Evolutionary conservation across 2,113 vertebrate species (phyloP), one percentile per base, ranked within the genome.

Genomic region (Parus major): DNA sequence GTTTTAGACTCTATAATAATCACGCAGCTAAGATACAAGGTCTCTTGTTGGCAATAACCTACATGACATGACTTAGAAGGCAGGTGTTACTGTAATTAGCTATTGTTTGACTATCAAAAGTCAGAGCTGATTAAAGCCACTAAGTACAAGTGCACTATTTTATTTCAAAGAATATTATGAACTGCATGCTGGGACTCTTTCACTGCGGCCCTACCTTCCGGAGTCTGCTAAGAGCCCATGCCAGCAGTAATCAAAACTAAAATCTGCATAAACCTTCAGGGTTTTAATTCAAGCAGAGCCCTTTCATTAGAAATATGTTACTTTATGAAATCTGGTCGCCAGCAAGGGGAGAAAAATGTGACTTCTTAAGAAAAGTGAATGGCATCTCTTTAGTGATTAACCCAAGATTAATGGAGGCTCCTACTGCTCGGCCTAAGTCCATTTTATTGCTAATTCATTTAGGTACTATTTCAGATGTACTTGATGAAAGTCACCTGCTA

Each of bases 41-140:
- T 98, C 98, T 95, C 98, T 98, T 98, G 98, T 98, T 98, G 98
- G 98, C 98, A 98, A 97, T 98, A 98, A 98, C 98, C 98, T 97
- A 95, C 98, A 92, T 98, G 98, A 98, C 98, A 98, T 98, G 98
- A 98, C 98, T 98, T 97, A 97, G 98, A 98, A 98, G 99, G 99
- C 99, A 99, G 99, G 99, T 99, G 99, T 98, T 98, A 99, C 99
- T 99, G 99, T 99, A 99, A 99, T 99, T 99, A 99, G 99, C 99
- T 99, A 99, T 99, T 99, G 99, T 99, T 99, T 99, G 99, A 99
- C 99, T 99, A 99, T 99, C 99, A 99, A 99, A 99, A 99, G 99
- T 99, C 99, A 98, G 99, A 98, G 98, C 99, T 99, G 99, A 99
- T 99, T 99, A 99, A 99, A 99, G 98, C 98, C 98, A 98, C 98